These are phyloP conservation scores for Deilephila porcellus DNA, from an alignment of 2,888 invertebrate genomes.

Conservation along the genomic window DNA sequence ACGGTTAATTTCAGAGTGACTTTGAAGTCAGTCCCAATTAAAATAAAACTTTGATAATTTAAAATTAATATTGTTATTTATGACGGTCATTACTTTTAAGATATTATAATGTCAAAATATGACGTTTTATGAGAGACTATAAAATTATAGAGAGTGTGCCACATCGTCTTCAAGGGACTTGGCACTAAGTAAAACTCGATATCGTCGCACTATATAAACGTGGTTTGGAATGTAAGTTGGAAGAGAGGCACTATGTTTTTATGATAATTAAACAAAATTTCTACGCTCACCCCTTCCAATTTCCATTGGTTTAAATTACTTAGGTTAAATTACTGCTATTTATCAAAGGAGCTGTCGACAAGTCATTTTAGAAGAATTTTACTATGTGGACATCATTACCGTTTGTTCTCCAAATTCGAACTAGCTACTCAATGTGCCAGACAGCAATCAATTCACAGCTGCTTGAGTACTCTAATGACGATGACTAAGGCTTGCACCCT, in stretches of 20 bases:
- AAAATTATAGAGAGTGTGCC: neutral
- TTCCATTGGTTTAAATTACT: too few relatives aligned
- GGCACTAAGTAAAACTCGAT: too few relatives aligned
- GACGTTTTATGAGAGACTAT: neutral
- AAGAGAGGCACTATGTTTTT: too few relatives aligned
- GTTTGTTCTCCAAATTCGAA: neutral
- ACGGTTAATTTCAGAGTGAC: neutral
- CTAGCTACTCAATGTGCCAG: neutral
- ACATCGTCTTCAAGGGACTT: neutral
- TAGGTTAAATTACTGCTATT: too few relatives aligned
- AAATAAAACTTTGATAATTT: constrained; percentile 11
- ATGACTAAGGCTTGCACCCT: neutral
- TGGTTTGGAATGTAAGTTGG: too few relatives aligned
- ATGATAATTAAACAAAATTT: too few relatives aligned
- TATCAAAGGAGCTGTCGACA: too few relatives aligned
- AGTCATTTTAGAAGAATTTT: too few relatives aligned
- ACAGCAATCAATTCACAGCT: neutral
- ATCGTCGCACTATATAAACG: too few relatives aligned
- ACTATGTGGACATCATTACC: too few relatives aligned
- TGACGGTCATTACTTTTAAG: neutral
- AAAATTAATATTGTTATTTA: constrained; percentile 6
- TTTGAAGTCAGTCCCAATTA: constrained; percentile 11
- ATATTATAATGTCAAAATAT: constrained; percentile 1
- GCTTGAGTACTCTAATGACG: neutral
- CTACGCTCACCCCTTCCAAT: too few relatives aligned